Percentiles rank a stretch among this genome's conserved stretches.
phyloP scores from a whole-genome alignment of 37 sponge, comb jelly and placozoan genomes.

The Axinella damicornis region DNA sequence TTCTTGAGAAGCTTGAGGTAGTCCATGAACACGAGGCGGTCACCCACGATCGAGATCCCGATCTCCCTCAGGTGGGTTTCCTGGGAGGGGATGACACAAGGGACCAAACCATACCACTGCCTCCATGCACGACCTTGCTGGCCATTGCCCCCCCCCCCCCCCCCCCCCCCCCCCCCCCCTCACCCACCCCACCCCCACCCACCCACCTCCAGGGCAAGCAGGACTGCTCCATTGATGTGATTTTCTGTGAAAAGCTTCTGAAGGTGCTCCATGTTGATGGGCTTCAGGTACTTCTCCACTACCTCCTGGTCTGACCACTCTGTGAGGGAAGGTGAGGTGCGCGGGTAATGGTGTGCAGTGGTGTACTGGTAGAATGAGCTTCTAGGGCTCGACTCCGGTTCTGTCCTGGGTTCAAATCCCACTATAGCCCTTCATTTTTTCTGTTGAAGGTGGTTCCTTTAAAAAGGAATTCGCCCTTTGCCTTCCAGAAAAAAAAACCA shows the following conservation, averaged over 20 bases:
- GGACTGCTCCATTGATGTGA: slow-evolving; percentile 73
- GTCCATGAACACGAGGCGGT: slow-evolving; percentile 78
- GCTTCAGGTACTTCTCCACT: slow-evolving; percentile 78
- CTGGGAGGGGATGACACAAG: background rate
- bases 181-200: background rate
- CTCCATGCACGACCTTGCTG: no score
- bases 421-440: no score
- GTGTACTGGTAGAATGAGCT: background rate
- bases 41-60: slow-evolving; percentile 70
- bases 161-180: no score
- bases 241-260: slow-evolving; percentile 75
- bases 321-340: background rate
- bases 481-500: no score
- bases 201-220: slow-evolving; percentile 64
- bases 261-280: slow-evolving; percentile 71
- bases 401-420: no score
- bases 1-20: slow-evolving; percentile 86
- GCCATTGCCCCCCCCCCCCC: no score
- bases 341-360: background rate
- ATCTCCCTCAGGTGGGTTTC: slow-evolving; percentile 85
- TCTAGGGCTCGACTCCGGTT: no score
- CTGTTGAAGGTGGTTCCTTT: no score
- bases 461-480: no score
- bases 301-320: slow-evolving; percentile 81
- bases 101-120: no score